phyloP scores from a whole-genome alignment of 2,888 invertebrate genomes.

The Dryobotodes eremita region DNA sequence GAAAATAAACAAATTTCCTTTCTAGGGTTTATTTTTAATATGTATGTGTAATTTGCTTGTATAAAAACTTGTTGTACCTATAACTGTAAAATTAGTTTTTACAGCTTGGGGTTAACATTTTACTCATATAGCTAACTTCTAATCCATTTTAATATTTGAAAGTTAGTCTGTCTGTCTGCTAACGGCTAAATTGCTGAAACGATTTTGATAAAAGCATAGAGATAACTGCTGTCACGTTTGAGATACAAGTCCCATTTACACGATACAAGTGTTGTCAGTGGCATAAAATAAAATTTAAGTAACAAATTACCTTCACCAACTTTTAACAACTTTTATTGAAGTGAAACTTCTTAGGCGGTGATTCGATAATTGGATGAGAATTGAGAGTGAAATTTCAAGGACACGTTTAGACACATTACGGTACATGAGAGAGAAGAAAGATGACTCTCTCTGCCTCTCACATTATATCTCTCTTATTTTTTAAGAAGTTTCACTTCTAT shows the following conservation, averaged over 20 bases:
- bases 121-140: constrained; percentile 13
- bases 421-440: too few relatives aligned
- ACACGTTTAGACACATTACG: too few relatives aligned
- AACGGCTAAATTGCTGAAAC: not conserved
- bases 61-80: not conserved
- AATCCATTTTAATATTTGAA: constrained; percentile 6
- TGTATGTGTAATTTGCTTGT: not conserved
- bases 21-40: not conserved
- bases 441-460: too few relatives aligned
- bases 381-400: too few relatives aligned
- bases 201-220: not conserved
- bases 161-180: not conserved
- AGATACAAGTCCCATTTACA: not conserved
- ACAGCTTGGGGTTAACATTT: constrained; percentile 14
- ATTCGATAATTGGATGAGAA: too few relatives aligned
- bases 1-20: too few relatives aligned
- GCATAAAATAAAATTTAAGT: not conserved
- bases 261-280: not conserved
- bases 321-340: not conserved
- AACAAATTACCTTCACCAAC: not conserved
- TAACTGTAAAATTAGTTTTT: not conserved
- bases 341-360: too few relatives aligned
- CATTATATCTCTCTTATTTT: too few relatives aligned
- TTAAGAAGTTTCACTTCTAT: too few relatives aligned
- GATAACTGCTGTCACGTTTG: not conserved